Base-by-base conservation (phyloP, 2,797 vertebrate species). In the Chrosomus eos region DNA sequence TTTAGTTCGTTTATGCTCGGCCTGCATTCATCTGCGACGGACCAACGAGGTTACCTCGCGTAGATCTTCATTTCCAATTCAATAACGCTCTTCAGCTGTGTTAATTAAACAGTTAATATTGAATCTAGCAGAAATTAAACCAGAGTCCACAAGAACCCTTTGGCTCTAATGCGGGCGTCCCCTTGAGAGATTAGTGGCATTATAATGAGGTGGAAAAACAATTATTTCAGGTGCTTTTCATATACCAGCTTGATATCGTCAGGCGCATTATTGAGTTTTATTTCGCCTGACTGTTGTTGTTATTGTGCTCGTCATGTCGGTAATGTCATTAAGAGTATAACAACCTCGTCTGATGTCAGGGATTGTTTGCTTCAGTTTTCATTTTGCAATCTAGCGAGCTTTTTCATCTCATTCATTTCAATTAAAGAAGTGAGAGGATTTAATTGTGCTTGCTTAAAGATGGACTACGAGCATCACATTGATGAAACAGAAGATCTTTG, bases 101-200 rank as follows among this genome's bases (percentile, higher is more conserved):
- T 74, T 85, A 87, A 87, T 87, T 85, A 87, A 82, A 82, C 80
- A 87, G 83, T 87, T 87, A 78, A 85, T 85, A 74, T 73, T 72
- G 79, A 85, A 82, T 85, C 66, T 36, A 64, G 60, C 36, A 82
- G 21, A 84, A 79, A 85, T 87, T 73, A 78, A 68, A 82, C n/a
- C 55, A 66, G 38, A 77, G 83, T 73, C 83, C 77, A 53, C 23
- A 64, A 53, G 71, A 81, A 76, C 43, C 71, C 53, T 62, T 62
- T 55, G 74, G 77, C 64, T 74, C 16, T 70, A 66, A 60, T 45
- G 70, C 33, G 28, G 62, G 71, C 8, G 3, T 75, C 82, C 74
- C 77, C 38, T 31, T 16, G 83, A 73, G 79, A 82, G 72, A 82
- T 82, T 43, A 84, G 26, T 7, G 70, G 40, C 48, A 74, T 81